Base-by-base conservation (phyloP, 37 sponge, comb jelly and placozoan species). In the Geodia barretti region DNA sequence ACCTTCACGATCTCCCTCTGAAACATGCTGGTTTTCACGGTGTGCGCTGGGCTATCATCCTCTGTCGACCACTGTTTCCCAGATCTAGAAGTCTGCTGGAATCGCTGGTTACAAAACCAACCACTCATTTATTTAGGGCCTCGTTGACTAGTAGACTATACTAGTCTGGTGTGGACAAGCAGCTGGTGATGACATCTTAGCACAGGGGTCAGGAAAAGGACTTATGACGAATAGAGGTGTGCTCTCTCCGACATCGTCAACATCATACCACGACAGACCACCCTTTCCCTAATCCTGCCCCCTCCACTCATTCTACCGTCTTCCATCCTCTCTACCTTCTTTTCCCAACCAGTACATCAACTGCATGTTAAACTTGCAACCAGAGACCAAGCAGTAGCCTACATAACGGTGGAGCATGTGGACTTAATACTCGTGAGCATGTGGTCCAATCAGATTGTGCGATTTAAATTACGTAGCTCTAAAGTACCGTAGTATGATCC, bases 121-220 rank as follows among this genome's bases (percentile, higher is more conserved):
- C 75, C 25, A 40, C 40, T 25, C 54, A 74, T 60, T 74, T 60
- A 38, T 35, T 74, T 3, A 74, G 59, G 34, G 75, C 60, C 25
- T 47, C 75, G 3, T 5, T 28, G 40, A 33, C 75, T 7, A 74
- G n/a, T n/a, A n/a, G n/a, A n/a, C n/a, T n/a, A n/a, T n/a, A n/a
- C n/a, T n/a, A n/a, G n/a, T n/a, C n/a, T n/a, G n/a, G n/a, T n/a
- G n/a, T n/a, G n/a, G n/a, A n/a, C n/a, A n/a, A n/a, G n/a, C n/a
- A n/a, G n/a, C n/a, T n/a, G n/a, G n/a, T n/a, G n/a, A n/a, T n/a
- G n/a, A n/a, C n/a, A n/a, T n/a, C n/a, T n/a, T n/a, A n/a, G n/a
- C n/a, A n/a, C n/a, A n/a, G n/a, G n/a, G n/a, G n/a, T n/a, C n/a
- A n/a, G n/a, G n/a, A n/a, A n/a, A n/a, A n/a, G n/a, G n/a, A n/a